These are phyloP conservation scores for Platygyra sinensis DNA, from an alignment of 64 coral and sea anemone species.

Conservation along the genomic window DNA sequence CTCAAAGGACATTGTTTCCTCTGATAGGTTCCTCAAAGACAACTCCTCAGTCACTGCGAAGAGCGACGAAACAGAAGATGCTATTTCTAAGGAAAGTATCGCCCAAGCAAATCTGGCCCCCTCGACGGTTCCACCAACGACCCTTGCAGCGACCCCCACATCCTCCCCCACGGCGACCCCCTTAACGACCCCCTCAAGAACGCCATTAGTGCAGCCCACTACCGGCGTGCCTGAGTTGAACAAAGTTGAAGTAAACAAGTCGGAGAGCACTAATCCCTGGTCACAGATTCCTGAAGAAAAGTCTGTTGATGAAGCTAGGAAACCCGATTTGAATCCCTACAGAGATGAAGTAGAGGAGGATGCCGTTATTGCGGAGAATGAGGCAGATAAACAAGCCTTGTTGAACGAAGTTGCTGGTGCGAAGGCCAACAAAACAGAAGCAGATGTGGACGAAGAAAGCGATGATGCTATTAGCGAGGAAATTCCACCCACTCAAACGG, in stretches of 20 bases:
- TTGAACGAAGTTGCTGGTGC: background rate
- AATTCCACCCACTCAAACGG: background rate
- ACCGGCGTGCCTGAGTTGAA: background rate
- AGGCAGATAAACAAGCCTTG: constrained; percentile 17
- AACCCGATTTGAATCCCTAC: constrained; percentile 2
- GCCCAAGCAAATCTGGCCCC: background rate
- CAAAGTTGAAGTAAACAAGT: background rate
- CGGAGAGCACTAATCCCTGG: background rate
- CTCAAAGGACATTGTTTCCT: background rate
- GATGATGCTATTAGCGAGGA: background rate
- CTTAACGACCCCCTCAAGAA: background rate
- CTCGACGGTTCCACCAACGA: background rate
- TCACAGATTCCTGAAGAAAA: background rate
- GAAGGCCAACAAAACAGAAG: background rate
- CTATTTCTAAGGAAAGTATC: constrained; percentile 32
- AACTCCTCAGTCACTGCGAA: background rate
- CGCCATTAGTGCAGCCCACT: background rate
- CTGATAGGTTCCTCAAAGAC: background rate
- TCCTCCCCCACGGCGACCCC: background rate
- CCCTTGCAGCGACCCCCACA: background rate
- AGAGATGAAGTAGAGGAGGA: constrained; percentile 40
- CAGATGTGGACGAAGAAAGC: background rate
- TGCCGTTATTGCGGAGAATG: constrained; percentile 27
- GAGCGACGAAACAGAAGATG: background rate
- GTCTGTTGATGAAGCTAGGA: background rate